phyloP scores from a whole-genome alignment of 2,888 invertebrate species.

The Pollenia labialis region DNA sequence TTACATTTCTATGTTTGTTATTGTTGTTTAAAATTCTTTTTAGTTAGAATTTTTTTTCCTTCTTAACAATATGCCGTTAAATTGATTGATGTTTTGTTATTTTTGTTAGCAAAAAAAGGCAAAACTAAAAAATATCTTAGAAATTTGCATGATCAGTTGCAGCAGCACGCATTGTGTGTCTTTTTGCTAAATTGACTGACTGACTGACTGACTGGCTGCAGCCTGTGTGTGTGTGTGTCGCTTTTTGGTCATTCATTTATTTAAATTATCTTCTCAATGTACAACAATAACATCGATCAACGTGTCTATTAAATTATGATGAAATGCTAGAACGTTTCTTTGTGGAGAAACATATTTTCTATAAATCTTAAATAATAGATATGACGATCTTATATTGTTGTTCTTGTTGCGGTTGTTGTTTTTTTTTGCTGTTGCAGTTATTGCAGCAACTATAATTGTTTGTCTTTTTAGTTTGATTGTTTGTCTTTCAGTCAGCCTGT shows the following conservation, averaged over 20 bases:
- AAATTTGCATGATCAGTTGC: slow-evolving; percentile 66
- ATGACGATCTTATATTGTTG: not conserved
- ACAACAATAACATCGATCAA: slow-evolving; percentile 71
- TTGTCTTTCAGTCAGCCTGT: slow-evolving; percentile 44
- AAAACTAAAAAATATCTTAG: slow-evolving; percentile 14
- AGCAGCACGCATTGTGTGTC: slow-evolving; percentile 60
- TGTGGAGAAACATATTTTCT: not conserved
- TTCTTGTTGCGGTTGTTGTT: not conserved
- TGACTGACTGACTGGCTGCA: not conserved
- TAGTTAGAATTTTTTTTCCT: slow-evolving; percentile 2
- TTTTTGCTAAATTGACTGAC: not conserved
- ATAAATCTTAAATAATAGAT: slow-evolving; percentile 16
- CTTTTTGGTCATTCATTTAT: slow-evolving; percentile 67
- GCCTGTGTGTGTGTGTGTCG: not conserved
- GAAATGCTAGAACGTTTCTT: slow-evolving; percentile 51
- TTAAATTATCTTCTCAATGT: slow-evolving; percentile 62
- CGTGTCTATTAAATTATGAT: slow-evolving; percentile 73
- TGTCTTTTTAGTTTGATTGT: slow-evolving; percentile 56
- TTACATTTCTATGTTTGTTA: not conserved
- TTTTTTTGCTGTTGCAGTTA: not conserved
- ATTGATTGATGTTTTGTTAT: slow-evolving; percentile 66
- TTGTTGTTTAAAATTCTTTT: slow-evolving; percentile 22
- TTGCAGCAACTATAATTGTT: slow-evolving; percentile 42
- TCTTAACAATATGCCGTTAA: slow-evolving; percentile 68
- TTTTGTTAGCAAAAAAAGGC: not conserved